Conservation (phyloP, 2,797 vertebrate genomes). For the Lithobates pipiens region DNA sequence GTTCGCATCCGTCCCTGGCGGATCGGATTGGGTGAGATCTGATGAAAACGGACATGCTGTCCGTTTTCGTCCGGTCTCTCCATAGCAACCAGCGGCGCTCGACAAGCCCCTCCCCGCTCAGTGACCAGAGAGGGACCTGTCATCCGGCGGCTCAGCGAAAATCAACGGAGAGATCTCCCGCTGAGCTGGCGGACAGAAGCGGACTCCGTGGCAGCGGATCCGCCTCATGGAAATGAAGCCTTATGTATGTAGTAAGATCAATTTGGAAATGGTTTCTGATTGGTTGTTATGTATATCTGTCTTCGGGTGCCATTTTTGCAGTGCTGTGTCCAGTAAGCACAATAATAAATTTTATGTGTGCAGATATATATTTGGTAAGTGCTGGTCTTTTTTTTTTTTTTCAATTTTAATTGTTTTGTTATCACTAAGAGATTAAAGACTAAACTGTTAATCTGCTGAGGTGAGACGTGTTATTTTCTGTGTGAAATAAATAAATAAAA, state of each 20-base stretch:
- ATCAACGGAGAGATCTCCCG: too few relatives aligned
- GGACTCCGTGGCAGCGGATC: too few relatives aligned
- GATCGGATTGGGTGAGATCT: too few relatives aligned
- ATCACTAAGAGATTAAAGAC: not conserved
- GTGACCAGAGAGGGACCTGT: too few relatives aligned
- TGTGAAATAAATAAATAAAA: slow-evolving; percentile 14
- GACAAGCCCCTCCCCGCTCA: too few relatives aligned
- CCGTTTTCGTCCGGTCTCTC: too few relatives aligned
- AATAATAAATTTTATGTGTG: not conserved
- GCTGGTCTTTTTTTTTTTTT: not conserved
- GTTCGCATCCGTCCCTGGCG: too few relatives aligned
- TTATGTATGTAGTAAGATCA: not conserved
- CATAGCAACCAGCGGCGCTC: too few relatives aligned
- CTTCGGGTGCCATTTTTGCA: not conserved
- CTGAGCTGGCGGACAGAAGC: too few relatives aligned
- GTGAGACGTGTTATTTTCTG: not conserved
- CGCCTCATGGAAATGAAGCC: too few relatives aligned
- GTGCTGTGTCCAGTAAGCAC: not conserved
- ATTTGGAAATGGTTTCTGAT: not conserved
- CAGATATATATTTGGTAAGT: not conserved
- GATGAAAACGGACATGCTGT: too few relatives aligned
- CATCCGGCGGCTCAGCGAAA: too few relatives aligned
- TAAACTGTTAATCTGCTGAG: not conserved
- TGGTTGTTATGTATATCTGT: not conserved
- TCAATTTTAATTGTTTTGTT: not conserved